These are phyloP conservation scores for Halcyon senegalensis DNA, from an alignment of 2,113 vertebrate genomes.

Conservation along the genomic window DNA sequence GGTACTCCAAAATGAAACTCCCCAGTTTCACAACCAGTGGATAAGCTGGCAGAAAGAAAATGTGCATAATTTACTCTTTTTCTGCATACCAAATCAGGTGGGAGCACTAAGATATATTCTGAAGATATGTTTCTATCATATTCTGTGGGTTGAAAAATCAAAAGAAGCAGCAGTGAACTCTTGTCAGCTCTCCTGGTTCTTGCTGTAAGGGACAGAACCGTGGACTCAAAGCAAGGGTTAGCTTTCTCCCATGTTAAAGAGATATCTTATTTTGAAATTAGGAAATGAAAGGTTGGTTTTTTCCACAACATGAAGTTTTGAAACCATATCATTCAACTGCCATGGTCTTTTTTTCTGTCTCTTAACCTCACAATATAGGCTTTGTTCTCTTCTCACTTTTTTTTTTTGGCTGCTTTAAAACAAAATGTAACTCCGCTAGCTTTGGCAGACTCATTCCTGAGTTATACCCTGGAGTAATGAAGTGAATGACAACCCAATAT, in stretches of 20 bases:
- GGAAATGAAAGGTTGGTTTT: not conserved
- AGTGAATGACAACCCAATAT: slow-evolving; percentile 10
- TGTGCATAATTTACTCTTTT: not conserved
- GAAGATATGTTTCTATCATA: not conserved
- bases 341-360: not conserved
- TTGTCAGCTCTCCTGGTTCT: not conserved
- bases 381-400: not conserved
- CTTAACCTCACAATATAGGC: not conserved
- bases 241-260: not conserved
- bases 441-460: not conserved
- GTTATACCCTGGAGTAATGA: not conserved
- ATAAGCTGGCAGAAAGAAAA: not conserved
- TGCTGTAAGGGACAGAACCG: not conserved
- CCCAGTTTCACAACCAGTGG: rapidly evolving
- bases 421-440: not conserved
- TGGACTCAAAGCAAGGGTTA: not conserved
- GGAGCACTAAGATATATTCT: not conserved
- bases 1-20: not conserved
- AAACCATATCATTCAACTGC: not conserved
- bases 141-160: not conserved
- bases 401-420: slow-evolving; percentile 5
- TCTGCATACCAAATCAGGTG: not conserved
- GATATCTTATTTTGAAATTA: not conserved
- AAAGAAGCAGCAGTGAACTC: not conserved
- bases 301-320: not conserved